Conservation (phyloP, 2,888 invertebrate species). For the Fragum sueziense region DNA sequence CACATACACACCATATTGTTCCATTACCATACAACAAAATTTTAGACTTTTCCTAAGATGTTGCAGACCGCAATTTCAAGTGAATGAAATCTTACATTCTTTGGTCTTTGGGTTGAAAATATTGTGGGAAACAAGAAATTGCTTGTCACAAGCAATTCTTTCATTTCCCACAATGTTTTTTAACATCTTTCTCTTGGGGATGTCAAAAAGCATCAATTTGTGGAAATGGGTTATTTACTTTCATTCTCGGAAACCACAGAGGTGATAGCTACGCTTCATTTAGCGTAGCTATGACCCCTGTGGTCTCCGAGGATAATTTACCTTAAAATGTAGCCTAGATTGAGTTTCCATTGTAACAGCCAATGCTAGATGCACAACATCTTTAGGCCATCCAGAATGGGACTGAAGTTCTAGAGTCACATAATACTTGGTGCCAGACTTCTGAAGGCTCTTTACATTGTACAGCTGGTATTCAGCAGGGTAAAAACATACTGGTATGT, state of each 20-base stretch:
- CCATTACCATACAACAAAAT: neutral
- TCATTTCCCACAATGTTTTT: conserved; percentile 3
- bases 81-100: neutral
- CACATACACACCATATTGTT: no score
- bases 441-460: conserved; percentile 44
- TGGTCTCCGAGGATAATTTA: conserved; percentile 23
- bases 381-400: conserved; percentile 54
- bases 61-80: neutral
- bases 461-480: conserved; percentile 65
- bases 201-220: neutral
- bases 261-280: no score
- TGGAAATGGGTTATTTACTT: no score
- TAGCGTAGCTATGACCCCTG: no score
- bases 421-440: conserved; percentile 49
- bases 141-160: neutral
- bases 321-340: conserved; percentile 69
- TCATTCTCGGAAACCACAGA: no score
- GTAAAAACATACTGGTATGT: conserved; percentile 68
- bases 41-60: neutral
- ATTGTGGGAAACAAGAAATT: conserved; percentile 1
- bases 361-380: conserved; percentile 59
- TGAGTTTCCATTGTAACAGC: conserved; percentile 66
- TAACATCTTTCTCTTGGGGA: neutral
- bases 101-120: neutral
- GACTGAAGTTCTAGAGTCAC: conserved; percentile 46